These are phyloP conservation scores for Xylocampa areola DNA, from an alignment of 2,888 invertebrate species.

Conservation along the genomic window DNA sequence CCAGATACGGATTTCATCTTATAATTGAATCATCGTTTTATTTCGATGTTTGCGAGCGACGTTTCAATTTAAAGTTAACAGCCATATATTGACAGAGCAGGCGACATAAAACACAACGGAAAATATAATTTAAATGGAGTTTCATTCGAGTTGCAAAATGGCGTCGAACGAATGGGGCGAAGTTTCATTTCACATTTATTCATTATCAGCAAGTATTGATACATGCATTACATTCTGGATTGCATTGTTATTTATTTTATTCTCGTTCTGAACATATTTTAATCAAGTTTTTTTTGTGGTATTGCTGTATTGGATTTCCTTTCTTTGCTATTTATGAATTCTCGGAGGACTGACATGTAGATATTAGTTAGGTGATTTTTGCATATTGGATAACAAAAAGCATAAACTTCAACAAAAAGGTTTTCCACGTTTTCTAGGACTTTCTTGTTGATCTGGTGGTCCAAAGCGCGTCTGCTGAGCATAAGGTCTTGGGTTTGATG, in stretches of 20 bases:
- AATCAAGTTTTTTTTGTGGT: too few species aligned
- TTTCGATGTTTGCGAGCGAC: constrained; percentile 52
- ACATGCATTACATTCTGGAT: neutral
- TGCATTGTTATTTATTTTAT: neutral
- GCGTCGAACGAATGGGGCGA: constrained; percentile 7
- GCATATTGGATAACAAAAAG: too few species aligned
- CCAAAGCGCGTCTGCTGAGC: too few species aligned
- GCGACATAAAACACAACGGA: constrained; percentile 46
- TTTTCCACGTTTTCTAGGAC: too few species aligned
- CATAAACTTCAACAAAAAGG: too few species aligned
- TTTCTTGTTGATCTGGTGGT: too few species aligned
- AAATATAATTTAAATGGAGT: constrained; percentile 51
- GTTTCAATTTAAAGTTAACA: constrained; percentile 60
- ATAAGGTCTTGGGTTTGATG: too few species aligned
- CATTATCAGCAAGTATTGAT: constrained; percentile 2
- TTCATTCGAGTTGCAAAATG: constrained; percentile 41
- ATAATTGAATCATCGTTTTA: constrained; percentile 57
- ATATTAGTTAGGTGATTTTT: too few species aligned
- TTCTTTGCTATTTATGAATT: too few species aligned
- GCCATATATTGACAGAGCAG: constrained; percentile 49
- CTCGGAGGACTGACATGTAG: too few species aligned
- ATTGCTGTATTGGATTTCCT: too few species aligned
- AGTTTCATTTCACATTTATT: constrained; percentile 18
- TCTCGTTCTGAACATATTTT: neutral
- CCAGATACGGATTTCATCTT: constrained; percentile 51